Evolutionary conservation across 2,888 invertebrate species (phyloP).

Genomic region (Muscina levida): DNA sequence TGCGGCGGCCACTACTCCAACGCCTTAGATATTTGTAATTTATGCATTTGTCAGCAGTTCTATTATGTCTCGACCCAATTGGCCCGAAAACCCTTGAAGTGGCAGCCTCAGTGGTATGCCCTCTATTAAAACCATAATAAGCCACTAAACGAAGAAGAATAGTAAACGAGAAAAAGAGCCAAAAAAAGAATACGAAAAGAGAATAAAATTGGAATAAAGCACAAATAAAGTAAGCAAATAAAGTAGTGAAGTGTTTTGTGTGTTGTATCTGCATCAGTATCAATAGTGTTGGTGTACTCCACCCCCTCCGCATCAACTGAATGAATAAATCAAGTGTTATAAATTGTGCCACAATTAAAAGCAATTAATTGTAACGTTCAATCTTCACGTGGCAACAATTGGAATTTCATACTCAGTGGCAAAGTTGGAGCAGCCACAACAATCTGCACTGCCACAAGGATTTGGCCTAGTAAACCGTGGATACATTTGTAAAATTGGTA

Average conservation of each 20-base stretch:
- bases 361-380: conserved; percentile 47
- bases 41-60: conserved; percentile 51
- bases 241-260: conserved; percentile 36
- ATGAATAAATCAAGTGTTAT: conserved; percentile 47
- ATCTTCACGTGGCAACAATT: conserved; percentile 6
- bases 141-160: conserved; percentile 46
- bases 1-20: conserved; percentile 1
- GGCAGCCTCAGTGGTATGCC: not conserved
- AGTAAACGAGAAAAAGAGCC: not conserved
- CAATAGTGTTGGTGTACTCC: not conserved
- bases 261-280: not conserved
- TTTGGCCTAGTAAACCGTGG: not conserved
- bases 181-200: conserved; percentile 49
- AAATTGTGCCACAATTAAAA: conserved; percentile 56
- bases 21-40: conserved; percentile 28
- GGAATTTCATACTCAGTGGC: conserved; percentile 22
- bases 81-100: conserved; percentile 53
- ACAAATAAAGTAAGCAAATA: conserved; percentile 46
- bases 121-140: conserved; percentile 15
- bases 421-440: conserved; percentile 10
- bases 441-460: not conserved
- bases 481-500: conserved; percentile 28
- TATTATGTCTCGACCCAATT: conserved; percentile 45
- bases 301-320: not conserved
- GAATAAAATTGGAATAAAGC: conserved; percentile 49